Percentiles rank a stretch among this genome's conserved stretches.
phyloP scores from a whole-genome alignment of 2,888 invertebrate species.

The Cartodere bifasciata region DNA sequence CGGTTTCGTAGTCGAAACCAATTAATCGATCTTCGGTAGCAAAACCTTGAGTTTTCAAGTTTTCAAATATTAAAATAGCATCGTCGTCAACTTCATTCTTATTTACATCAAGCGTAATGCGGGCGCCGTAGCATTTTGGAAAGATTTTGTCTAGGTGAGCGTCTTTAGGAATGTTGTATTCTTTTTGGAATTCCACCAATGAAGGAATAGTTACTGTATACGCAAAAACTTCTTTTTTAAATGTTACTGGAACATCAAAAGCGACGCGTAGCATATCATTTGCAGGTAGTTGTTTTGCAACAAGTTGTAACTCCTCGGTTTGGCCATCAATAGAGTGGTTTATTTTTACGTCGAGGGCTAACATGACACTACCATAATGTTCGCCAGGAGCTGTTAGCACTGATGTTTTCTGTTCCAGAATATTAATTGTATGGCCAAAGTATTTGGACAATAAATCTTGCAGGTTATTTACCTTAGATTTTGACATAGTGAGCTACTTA shows the following conservation, averaged over 20 bases:
- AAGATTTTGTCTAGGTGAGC: conserved; percentile 35
- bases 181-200: conserved; percentile 37
- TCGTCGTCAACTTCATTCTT: conserved; percentile 39
- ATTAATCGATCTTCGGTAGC: conserved; percentile 37
- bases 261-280: conserved; percentile 39
- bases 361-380: conserved; percentile 49
- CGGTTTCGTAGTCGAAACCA: conserved; percentile 40
- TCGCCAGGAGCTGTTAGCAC: conserved; percentile 45
- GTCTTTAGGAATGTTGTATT: conserved; percentile 33
- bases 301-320: conserved; percentile 30
- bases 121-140: conserved; percentile 42
- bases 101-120: conserved; percentile 33
- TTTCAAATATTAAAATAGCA: conserved; percentile 45
- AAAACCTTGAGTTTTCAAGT: conserved; percentile 40
- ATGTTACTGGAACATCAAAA: conserved; percentile 44
- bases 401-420: conserved; percentile 31
- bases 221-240: conserved; percentile 43
- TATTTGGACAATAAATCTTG: conserved; percentile 22
- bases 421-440: conserved; percentile 24
- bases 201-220: conserved; percentile 40
- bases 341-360: conserved; percentile 32
- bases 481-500: conserved; percentile 21
- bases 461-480: conserved; percentile 27
- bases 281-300: conserved; percentile 45
- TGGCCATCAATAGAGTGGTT: too few species aligned